phyloP scores from a whole-genome alignment of 2,797 vertebrate genomes.

The Sebastes aleutianus region DNA sequence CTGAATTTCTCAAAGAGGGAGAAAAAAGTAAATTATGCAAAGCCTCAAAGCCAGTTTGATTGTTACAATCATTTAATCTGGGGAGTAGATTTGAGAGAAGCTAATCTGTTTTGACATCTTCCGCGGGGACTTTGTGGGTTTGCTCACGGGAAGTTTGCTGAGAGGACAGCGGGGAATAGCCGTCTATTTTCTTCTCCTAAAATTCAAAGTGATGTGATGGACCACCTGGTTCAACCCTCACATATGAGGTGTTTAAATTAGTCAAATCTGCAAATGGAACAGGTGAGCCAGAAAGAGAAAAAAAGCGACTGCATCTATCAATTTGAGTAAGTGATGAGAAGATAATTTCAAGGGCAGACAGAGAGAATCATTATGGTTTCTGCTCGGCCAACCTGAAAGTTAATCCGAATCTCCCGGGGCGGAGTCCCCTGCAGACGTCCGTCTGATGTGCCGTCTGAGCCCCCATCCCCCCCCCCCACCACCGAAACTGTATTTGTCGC shows the following conservation, averaged over 20 bases:
- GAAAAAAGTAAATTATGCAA: conserved; percentile 70
- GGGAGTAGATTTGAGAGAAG: conserved; percentile 65
- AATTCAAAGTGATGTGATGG: background rate
- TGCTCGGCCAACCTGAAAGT: conserved; percentile 78
- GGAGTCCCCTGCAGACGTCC: conserved; percentile 14
- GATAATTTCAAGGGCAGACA: conserved; percentile 78
- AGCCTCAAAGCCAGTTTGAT: conserved; percentile 74
- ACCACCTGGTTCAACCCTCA: conserved; percentile 30
- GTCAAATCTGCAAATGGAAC: conserved; percentile 55
- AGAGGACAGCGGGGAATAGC: conserved; percentile 15
- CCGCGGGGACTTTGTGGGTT: conserved; percentile 38
- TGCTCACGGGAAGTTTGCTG: conserved; percentile 38
- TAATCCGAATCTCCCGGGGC: conserved; percentile 71
- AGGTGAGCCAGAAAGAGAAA: conserved; percentile 45
- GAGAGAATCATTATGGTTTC: conserved; percentile 75
- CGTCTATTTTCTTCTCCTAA: background rate
- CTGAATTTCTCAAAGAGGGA: conserved; percentile 47
- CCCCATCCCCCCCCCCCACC: background rate
- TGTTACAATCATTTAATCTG: conserved; percentile 74
- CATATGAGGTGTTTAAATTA: conserved; percentile 39
- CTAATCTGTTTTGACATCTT: conserved; percentile 74
- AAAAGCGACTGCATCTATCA: conserved; percentile 63
- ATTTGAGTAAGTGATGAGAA: conserved; percentile 71
- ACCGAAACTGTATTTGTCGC: conserved; percentile 41
- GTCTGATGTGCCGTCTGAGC: conserved; percentile 47